A percentile compares a stretch with the other conserved stretches of the same genome.
These are phyloP conservation scores for Yponomeuta sedellus DNA, from an alignment of 2,888 invertebrate genomes.

Conservation along the genomic window DNA sequence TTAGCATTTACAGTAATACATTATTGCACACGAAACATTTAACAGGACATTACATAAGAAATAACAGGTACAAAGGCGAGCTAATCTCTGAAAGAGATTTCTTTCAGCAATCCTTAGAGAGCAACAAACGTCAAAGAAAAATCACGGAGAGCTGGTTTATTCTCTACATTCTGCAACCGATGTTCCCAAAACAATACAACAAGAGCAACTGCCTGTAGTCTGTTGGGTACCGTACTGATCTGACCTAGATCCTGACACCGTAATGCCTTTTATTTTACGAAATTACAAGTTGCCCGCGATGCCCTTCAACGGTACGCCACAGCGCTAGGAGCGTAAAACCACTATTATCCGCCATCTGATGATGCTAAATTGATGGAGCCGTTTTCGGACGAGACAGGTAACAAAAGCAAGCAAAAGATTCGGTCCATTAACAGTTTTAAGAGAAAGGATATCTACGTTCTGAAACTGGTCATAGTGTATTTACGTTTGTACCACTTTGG, in stretches of 20 bases:
- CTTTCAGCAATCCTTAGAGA: too few relatives aligned
- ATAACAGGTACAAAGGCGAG: too few relatives aligned
- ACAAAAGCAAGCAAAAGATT: neutral
- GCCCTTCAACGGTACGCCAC: constrained; percentile 13
- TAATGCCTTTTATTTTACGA: constrained; percentile 20
- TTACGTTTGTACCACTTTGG: too few relatives aligned
- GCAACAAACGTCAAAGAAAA: too few relatives aligned
- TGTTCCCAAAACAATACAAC: neutral
- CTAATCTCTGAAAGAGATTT: too few relatives aligned
- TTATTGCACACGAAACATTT: too few relatives aligned
- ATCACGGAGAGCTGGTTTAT: too few relatives aligned
- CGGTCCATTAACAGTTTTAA: neutral
- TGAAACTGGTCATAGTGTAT: too few relatives aligned
- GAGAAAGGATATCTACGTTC: neutral
- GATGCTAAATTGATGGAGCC: constrained; percentile 10
- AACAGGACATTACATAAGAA: too few relatives aligned
- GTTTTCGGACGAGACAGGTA: neutral
- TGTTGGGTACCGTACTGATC: constrained; percentile 11
- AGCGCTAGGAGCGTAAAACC: constrained; percentile 5
- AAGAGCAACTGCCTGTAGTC: neutral
- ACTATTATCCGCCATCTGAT: constrained; percentile 7
- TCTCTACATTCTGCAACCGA: too few relatives aligned
- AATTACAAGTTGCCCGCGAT: constrained; percentile 18
- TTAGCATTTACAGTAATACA: too few relatives aligned
- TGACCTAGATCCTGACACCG: constrained; percentile 20